Conservation (phyloP, 2,888 invertebrate species). For the Chymomyza caudatula region DNA sequence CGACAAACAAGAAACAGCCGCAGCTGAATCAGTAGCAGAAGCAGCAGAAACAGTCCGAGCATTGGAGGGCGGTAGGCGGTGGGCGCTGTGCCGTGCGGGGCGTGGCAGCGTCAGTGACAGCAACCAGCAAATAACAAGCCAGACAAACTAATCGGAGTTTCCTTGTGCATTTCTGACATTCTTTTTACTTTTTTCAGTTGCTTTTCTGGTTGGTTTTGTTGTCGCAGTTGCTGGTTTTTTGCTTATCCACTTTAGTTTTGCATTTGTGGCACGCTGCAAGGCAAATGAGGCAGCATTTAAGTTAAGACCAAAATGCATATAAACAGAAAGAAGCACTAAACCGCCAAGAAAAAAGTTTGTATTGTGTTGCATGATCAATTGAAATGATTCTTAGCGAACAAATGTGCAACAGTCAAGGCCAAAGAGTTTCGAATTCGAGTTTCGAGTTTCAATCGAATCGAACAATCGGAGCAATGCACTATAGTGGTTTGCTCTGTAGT, state of each 20-base stretch:
- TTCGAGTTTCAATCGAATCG: too few species aligned
- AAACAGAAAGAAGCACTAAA: background rate
- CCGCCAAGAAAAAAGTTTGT: background rate
- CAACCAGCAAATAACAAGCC: slow-evolving; percentile 3
- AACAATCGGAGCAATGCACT: too few species aligned
- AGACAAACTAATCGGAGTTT: slow-evolving; percentile 51
- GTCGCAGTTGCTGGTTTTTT: background rate
- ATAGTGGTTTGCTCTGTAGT: too few species aligned
- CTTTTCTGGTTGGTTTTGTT: background rate
- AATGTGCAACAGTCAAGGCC: background rate
- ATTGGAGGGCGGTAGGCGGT: background rate
- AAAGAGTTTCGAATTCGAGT: too few species aligned
- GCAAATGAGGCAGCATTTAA: background rate
- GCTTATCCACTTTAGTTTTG: background rate
- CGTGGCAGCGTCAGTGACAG: slow-evolving; percentile 19
- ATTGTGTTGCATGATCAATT: background rate
- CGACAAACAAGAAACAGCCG: slow-evolving; percentile 34
- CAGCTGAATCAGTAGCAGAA: background rate
- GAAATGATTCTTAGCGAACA: background rate
- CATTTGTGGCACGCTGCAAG: background rate
- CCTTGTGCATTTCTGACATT: slow-evolving; percentile 26
- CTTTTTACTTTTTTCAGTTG: slow-evolving; percentile 8
- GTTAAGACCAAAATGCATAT: background rate
- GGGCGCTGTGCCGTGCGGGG: background rate
- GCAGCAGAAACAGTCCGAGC: slow-evolving; percentile 5